Conservation (phyloP, 2,888 invertebrate genomes). For the Troides aeacus region DNA sequence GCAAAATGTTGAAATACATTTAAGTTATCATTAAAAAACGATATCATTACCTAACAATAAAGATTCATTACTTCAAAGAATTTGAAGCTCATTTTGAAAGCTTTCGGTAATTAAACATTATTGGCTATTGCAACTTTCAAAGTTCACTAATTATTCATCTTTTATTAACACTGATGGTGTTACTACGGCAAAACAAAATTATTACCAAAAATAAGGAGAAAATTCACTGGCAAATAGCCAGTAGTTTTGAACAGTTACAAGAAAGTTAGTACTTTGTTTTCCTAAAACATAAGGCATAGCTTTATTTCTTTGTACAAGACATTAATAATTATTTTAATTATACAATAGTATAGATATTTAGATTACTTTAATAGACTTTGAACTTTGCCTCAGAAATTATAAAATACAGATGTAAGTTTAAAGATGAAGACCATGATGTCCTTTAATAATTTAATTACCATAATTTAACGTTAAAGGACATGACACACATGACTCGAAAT, state of each 20-base stretch:
- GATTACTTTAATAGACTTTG: too few species aligned
- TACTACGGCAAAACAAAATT: background rate
- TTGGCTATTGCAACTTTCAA: background rate
- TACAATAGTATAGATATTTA: too few species aligned
- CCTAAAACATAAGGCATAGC: background rate
- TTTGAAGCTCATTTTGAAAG: background rate
- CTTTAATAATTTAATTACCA: too few species aligned
- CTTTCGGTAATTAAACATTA: background rate
- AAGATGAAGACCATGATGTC: too few species aligned
- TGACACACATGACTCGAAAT: too few species aligned
- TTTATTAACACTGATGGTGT: conserved; percentile 11
- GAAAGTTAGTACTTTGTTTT: background rate
- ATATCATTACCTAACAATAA: too few species aligned
- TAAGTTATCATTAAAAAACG: background rate
- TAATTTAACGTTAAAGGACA: too few species aligned
- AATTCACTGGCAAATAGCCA: conserved; percentile 5
- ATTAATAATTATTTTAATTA: too few species aligned
- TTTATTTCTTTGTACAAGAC: background rate
- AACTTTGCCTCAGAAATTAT: too few species aligned
- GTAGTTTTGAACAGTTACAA: background rate
- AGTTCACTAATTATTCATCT: background rate
- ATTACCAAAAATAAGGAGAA: background rate
- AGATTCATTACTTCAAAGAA: background rate
- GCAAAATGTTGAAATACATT: background rate
- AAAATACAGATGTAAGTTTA: too few species aligned